Evolutionary conservation across 2,797 vertebrate genomes (phyloP).

Genomic region (Trichosurus vulpecula): DNA sequence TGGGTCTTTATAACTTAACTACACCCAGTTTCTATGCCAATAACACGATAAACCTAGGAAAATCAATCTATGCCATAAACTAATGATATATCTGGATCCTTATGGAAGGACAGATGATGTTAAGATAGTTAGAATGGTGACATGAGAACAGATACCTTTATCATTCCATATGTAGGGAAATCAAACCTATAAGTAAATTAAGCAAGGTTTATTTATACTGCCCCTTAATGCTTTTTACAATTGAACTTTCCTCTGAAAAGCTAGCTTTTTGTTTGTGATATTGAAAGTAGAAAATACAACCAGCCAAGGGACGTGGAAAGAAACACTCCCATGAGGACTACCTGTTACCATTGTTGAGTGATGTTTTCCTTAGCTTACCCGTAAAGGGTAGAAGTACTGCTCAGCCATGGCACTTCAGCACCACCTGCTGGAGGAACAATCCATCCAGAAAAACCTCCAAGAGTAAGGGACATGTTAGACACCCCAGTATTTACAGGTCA

Average conservation of each 20-base stretch:
- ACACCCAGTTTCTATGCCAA: constrained; percentile 17
- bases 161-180: constrained; percentile 14
- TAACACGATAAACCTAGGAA: background rate
- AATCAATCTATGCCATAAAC: constrained; percentile 57
- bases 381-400: background rate
- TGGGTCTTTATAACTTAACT: constrained; percentile 65
- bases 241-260: constrained; percentile 62
- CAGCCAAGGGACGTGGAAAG: constrained; percentile 32
- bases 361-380: background rate
- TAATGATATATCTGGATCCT: constrained; percentile 40
- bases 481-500: constrained; percentile 22
- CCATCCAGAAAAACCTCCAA: background rate
- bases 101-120: constrained; percentile 48
- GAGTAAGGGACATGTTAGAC: background rate
- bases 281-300: constrained; percentile 39
- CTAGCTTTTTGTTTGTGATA: constrained; percentile 47
- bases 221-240: constrained; percentile 49
- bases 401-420: constrained; percentile 55
- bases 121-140: constrained; percentile 40
- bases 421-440: constrained; percentile 82
- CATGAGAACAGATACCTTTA: constrained; percentile 47
- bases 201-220: constrained; percentile 39
- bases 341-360: constrained; percentile 34
- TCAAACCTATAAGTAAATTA: background rate
- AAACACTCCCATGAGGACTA: constrained; percentile 25